A percentile compares a stretch with the other conserved stretches of the same genome.
Evolutionary conservation across 1,140 invertebrate genomes (phyloP).

Genomic region (Cydia fagiglandana): DNA sequence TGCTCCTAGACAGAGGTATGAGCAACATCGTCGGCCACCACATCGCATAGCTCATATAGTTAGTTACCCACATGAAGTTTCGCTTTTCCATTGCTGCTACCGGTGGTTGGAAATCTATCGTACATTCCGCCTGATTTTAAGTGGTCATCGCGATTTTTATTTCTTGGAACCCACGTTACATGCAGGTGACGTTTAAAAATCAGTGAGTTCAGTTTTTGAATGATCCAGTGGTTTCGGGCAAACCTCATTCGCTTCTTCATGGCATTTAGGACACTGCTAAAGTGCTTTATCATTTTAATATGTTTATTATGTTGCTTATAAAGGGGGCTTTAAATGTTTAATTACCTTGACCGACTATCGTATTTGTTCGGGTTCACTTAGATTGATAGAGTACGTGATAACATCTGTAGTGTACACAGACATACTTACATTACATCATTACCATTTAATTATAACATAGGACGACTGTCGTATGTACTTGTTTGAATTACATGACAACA

Average conservation of each 20-base stretch:
- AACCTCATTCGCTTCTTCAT: background rate
- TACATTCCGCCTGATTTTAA: no score
- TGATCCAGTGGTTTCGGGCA: no score
- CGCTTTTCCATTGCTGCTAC: background rate
- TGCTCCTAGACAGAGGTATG: conserved; percentile 85
- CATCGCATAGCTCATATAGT: conserved; percentile 40
- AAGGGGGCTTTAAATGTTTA: conserved; percentile 18
- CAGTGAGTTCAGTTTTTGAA: no score
- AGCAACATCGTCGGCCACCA: conserved; percentile 44
- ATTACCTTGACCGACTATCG: conserved; percentile 37
- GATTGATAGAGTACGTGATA: conserved; percentile 6
- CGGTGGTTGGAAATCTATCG: background rate
- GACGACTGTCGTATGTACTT: background rate
- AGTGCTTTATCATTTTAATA: background rate
- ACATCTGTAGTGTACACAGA: background rate
- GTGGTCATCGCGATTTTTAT: no score
- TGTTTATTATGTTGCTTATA: conserved; percentile 28
- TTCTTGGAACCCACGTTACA: no score
- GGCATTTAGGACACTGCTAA: background rate
- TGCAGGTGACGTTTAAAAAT: no score
- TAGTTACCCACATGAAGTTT: background rate
- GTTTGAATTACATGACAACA: conserved; percentile 21
- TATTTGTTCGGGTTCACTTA: conserved; percentile 30
- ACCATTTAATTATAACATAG: background rate
- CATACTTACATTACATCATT: background rate